Evolutionary conservation across 2,888 invertebrate species (phyloP), one percentile per base, ranked within the genome.

Genomic region (Mimumesa dahlbomi): DNA sequence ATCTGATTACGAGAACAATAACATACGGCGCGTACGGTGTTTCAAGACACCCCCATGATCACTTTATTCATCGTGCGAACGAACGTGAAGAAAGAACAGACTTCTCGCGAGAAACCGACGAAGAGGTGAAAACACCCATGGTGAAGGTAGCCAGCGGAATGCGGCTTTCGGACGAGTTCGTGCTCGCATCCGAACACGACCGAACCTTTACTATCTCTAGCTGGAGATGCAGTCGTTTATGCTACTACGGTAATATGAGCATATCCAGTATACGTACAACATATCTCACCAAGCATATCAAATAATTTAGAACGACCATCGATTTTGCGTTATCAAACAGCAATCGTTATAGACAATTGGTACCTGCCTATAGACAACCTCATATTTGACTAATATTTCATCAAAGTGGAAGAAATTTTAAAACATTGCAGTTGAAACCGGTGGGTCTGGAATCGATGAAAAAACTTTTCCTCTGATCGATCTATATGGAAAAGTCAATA

Each of bases 71-170:
- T 67, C 6, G 46, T 16, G 22, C 21, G 40, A 49, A 34, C 21
- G 56, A 53, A 52, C 31, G 49, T 53, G 56, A 61, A 48, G 67
- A 31, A 31, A 48, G 34, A 53, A 45, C 52, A 62, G 56, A 62
- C 63, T 50, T 73, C 70, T 75, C 61, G 57, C 65, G 58, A 69
- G 61, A 75, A 66, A 69, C 69, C 66, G 63, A 70, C 61, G 43
- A 61, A 63, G 68, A 81, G 74, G 82, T 81, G 82, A 84, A 84
- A 83, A 84, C 77, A 83, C 73, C 76, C 81, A 79, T 82, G 75
- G 75, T 82, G 78, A 78, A 83, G 76, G 82, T 77, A 73, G 67
- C 67, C 69, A 80, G 73, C 68, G 73, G 75, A 73, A 73, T 77
- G 69, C 43, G 45, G 58, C 61, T 70, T 67, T 77, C 77, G 77